phyloP scores from a whole-genome alignment of 2,113 vertebrate genomes.

The Cygnus buccinator region DNA sequence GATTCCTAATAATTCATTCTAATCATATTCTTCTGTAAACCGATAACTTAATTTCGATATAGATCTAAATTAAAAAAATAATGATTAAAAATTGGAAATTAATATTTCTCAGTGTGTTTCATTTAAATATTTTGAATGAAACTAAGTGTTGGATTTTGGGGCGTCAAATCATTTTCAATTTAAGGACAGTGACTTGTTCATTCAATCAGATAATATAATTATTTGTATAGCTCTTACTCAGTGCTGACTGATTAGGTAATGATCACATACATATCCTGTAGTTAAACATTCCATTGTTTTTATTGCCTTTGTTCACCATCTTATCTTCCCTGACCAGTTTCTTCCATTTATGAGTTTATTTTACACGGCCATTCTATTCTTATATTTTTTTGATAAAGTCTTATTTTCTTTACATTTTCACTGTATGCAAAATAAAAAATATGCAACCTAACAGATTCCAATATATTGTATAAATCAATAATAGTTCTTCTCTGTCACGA shows the following conservation, averaged over 20 bases:
- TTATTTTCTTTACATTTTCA: not conserved
- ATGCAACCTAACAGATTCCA: not conserved
- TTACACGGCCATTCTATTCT: not conserved
- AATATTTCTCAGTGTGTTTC: not conserved
- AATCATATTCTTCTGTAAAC: not conserved
- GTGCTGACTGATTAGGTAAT: not conserved
- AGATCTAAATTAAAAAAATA: not conserved
- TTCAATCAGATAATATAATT: not conserved
- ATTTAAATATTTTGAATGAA: not conserved
- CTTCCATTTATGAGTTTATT: not conserved
- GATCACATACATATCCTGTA: not conserved
- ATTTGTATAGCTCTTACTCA: not conserved
- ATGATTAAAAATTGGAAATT: fast-evolving
- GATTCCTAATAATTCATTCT: not conserved
- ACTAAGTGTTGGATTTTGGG: fast-evolving
- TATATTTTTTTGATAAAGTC: not conserved
- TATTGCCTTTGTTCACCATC: not conserved
- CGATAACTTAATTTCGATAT: not conserved
- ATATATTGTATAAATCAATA: not conserved
- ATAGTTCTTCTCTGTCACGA: not conserved
- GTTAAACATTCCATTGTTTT: not conserved
- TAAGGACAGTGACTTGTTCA: not conserved
- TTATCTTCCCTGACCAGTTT: not conserved
- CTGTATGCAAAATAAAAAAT: not conserved
- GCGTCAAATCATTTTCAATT: not conserved